phyloP scores from a whole-genome alignment of 2,888 invertebrate genomes.

The Papilio protenor region DNA sequence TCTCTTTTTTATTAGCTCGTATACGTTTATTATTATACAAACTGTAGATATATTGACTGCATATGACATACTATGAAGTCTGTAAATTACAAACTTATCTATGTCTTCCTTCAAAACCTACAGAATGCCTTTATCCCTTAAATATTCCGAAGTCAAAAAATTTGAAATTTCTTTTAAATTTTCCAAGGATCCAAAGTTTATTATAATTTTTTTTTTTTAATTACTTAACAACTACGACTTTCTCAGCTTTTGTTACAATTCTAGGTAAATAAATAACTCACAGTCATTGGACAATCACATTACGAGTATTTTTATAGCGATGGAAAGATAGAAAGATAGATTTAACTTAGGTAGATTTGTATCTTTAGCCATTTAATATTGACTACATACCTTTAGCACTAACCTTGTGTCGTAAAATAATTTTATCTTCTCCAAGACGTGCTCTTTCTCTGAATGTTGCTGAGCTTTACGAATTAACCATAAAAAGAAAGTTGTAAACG shows the following conservation, averaged over 20 bases:
- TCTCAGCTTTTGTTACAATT: not conserved
- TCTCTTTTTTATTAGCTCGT: constrained; percentile 23
- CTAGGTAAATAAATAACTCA: not conserved
- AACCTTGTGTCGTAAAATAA: constrained; percentile 1
- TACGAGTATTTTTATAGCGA: not conserved
- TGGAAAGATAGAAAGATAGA: not conserved
- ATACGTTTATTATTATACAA: constrained; percentile 4
- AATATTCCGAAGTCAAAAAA: not conserved
- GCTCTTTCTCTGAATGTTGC: constrained; percentile 10
- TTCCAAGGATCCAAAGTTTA: not conserved
- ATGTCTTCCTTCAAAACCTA: not conserved
- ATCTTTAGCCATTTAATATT: not conserved
- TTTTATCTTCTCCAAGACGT: not conserved
- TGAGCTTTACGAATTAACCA: constrained; percentile 24
- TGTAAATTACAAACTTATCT: not conserved
- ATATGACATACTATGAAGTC: not conserved
- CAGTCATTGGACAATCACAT: not conserved
- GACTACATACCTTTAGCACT: constrained; percentile 12
- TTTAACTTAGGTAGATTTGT: not conserved
- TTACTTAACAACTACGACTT: not conserved
- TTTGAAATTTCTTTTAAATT: not conserved
- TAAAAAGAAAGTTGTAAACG: constrained; percentile 35
- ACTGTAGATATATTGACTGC: not conserved
- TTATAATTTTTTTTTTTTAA: too few relatives aligned
- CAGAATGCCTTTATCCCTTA: not conserved